A percentile compares a stretch with the other conserved stretches of the same genome.
Conservation (phyloP, 2,113 vertebrate species). For the Calyptommatus sinebrachiatus region DNA sequence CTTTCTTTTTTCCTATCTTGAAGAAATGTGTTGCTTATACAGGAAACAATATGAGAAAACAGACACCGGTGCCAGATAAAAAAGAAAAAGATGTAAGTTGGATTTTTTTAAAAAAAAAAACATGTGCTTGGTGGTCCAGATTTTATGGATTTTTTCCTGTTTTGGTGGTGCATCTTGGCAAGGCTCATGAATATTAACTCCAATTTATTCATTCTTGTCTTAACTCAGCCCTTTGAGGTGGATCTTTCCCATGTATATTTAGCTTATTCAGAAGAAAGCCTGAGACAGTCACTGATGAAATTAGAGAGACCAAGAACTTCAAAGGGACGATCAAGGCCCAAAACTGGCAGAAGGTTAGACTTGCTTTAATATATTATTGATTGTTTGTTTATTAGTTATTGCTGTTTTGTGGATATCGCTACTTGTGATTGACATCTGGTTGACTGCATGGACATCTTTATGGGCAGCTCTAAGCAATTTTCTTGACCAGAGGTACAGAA, state of each 20-base stretch:
- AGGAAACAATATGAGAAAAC: slow-evolving; percentile 98
- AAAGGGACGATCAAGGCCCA: slow-evolving; percentile 90
- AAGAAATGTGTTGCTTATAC: slow-evolving; percentile 99
- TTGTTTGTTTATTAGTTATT: neutral
- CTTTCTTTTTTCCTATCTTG: slow-evolving; percentile 43
- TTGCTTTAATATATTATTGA: neutral
- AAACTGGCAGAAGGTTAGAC: slow-evolving; percentile 89
- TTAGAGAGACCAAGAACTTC: slow-evolving; percentile 91
- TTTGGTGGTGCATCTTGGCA: neutral
- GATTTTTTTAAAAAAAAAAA: no score
- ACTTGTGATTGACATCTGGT: no score
- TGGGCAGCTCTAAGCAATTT: no score
- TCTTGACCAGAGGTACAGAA: no score
- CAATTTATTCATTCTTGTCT: slow-evolving; percentile 1
- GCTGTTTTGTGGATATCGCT: no score
- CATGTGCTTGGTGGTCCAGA: neutral
- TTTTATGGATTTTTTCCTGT: neutral
- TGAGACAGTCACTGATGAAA: slow-evolving; percentile 93
- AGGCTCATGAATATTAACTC: neutral
- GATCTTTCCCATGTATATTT: slow-evolving; percentile 95
- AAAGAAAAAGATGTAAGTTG: slow-evolving; percentile 96
- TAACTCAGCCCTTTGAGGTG: slow-evolving; percentile 89
- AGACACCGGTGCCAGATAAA: slow-evolving; percentile 91
- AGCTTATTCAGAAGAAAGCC: slow-evolving; percentile 95
- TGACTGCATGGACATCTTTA: no score